Conservation (phyloP, 2,797 vertebrate species). For the Acipenser oxyrinchus region DNA sequence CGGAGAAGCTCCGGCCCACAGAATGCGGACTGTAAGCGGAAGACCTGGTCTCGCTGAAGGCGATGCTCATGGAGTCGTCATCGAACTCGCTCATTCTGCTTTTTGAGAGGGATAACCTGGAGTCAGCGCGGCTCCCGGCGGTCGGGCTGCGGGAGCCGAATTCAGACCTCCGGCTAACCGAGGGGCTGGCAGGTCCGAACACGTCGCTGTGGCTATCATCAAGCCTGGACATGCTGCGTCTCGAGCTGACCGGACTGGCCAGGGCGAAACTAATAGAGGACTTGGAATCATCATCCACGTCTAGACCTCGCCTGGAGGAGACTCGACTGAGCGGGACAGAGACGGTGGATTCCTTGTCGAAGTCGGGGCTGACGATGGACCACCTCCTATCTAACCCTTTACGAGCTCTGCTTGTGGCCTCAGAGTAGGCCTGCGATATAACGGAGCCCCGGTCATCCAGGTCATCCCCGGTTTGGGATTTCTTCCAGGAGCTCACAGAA, state of each 20-base stretch:
- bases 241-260: conserved; percentile 47
- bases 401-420: conserved; percentile 54
- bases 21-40: conserved; percentile 67
- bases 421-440: conserved; percentile 66
- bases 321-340: conserved; percentile 60
- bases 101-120: conserved; percentile 61
- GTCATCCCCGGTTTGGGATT: conserved; percentile 43
- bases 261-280: conserved; percentile 60
- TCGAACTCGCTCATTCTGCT: conserved; percentile 74
- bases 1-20: conserved; percentile 74
- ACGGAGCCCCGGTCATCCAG: conserved; percentile 50
- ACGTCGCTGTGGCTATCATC: conserved; percentile 38
- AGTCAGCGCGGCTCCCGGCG: conserved; percentile 58
- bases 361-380: conserved; percentile 61
- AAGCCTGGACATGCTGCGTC: conserved; percentile 50
- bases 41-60: conserved; percentile 54
- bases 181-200: conserved; percentile 45
- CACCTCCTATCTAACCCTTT: conserved; percentile 72
- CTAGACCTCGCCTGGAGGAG: conserved; percentile 50
- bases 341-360: conserved; percentile 63
- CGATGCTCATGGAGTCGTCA: conserved; percentile 60
- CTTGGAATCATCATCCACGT: conserved; percentile 54
- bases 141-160: conserved; percentile 49
- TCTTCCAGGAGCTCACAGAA: conserved; percentile 50
- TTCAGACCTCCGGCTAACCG: conserved; percentile 45